Conservation (phyloP, 2,797 vertebrate genomes). For the Oryzias dopingdopingensis region DNA sequence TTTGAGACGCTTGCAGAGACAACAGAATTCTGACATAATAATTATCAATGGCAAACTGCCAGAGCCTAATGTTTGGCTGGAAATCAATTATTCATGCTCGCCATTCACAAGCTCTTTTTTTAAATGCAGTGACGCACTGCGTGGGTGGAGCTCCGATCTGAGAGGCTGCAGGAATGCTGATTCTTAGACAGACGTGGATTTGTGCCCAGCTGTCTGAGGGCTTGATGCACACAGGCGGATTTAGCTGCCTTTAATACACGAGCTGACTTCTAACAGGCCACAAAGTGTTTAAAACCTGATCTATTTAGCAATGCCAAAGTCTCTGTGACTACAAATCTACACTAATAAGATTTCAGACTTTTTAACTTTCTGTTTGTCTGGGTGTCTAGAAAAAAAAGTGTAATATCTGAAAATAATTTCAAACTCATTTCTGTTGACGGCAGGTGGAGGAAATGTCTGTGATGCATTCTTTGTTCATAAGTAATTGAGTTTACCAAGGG, state of each 20-base stretch:
- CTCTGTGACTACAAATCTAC: conserved; percentile 6
- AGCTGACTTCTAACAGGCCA: conserved; percentile 9
- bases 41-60: conserved; percentile 12
- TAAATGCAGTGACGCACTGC: conserved; percentile 52
- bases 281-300: conserved; percentile 1
- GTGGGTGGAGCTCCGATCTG: background rate
- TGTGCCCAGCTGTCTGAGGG: conserved; percentile 6
- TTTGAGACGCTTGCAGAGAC: conserved; percentile 11
- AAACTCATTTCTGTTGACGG: no score
- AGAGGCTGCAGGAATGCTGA: conserved; percentile 15
- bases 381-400: background rate
- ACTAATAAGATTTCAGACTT: background rate
- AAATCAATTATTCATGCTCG: conserved; percentile 45
- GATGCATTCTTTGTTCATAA: no score
- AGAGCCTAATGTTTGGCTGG: conserved; percentile 25
- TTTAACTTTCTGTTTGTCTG: background rate
- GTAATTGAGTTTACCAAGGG: no score
- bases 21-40: conserved; percentile 12
- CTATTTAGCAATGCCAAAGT: conserved; percentile 5
- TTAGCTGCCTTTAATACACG: conserved; percentile 3
- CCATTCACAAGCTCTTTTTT: conserved; percentile 27
- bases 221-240: conserved; percentile 18
- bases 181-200: conserved; percentile 39
- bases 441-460: no score
- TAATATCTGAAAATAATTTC: no score